A percentile compares a stretch with the other conserved stretches of the same genome.
Evolutionary conservation across 2,888 invertebrate species (phyloP).

Genomic region (Diaprepes abbreviatus): DNA sequence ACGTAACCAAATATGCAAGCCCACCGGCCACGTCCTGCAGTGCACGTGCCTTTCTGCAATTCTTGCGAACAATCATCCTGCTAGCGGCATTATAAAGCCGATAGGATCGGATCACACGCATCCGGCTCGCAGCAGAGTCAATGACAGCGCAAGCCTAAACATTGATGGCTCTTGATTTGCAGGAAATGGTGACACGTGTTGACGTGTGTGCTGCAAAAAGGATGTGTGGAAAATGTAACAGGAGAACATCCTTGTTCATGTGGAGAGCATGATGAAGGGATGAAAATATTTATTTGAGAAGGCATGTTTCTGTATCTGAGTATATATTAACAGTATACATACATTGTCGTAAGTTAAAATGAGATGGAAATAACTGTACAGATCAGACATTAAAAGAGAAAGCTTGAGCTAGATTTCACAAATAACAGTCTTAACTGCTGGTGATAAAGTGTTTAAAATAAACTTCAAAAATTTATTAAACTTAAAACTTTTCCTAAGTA

Average conservation of each 20-base stretch:
- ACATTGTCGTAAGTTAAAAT: too few species aligned
- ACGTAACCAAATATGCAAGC: constrained; percentile 30
- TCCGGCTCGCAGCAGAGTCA: constrained; percentile 28
- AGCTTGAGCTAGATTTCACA: too few species aligned
- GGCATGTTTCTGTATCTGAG: too few species aligned
- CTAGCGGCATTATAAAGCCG: constrained; percentile 13
- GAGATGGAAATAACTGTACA: too few species aligned
- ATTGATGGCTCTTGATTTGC: constrained; percentile 22
- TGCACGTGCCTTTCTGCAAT: constrained; percentile 26
- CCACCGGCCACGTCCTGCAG: constrained; percentile 24
- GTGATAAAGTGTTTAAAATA: too few species aligned
- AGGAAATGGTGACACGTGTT: constrained; percentile 18
- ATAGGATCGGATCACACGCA: constrained; percentile 21
- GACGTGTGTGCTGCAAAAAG: constrained; percentile 4
- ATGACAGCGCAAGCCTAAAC: constrained; percentile 25
- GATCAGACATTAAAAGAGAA: too few species aligned
- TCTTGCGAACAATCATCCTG: constrained; percentile 16
- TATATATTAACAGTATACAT: too few species aligned
- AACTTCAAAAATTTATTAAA: too few species aligned
- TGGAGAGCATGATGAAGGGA: too few species aligned
- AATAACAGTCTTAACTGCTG: too few species aligned
- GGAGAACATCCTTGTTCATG: constrained; percentile 10
- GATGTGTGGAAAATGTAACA: constrained; percentile 12
- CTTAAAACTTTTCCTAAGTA: too few species aligned
- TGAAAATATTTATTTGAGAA: too few species aligned